These are phyloP conservation scores for Oreochromis mossambicus DNA, from an alignment of 2,797 vertebrate genomes.

Conservation along the genomic window DNA sequence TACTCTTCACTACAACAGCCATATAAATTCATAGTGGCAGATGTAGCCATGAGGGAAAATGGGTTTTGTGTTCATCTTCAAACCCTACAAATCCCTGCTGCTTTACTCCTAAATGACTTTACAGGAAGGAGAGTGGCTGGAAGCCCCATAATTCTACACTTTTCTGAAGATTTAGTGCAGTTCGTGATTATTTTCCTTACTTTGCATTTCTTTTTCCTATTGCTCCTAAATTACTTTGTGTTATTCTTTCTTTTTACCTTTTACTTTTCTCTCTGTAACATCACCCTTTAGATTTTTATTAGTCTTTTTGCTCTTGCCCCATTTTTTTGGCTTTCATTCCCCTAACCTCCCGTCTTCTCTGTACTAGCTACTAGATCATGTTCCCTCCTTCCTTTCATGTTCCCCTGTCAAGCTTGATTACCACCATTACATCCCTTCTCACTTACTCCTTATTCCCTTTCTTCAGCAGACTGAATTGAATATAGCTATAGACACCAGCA, in stretches of 20 bases:
- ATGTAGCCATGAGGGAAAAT: constrained; percentile 66
- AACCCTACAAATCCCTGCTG: constrained; percentile 62
- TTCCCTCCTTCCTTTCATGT: constrained; percentile 25
- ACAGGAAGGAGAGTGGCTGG: constrained; percentile 34
- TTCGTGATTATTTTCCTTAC: constrained; percentile 11
- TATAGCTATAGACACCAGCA: constrained; percentile 9
- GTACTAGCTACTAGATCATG: not conserved
- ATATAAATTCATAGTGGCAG: constrained; percentile 61
- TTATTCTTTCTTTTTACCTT: constrained; percentile 3
- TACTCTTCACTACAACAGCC: constrained; percentile 45
- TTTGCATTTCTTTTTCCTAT: not conserved
- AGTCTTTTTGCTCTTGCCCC: not conserved
- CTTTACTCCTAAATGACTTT: constrained; percentile 60
- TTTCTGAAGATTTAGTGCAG: constrained; percentile 22
- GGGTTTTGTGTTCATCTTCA: constrained; percentile 65
- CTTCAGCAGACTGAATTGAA: constrained; percentile 10
- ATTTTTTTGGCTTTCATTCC: not conserved
- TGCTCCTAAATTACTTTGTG: not conserved
- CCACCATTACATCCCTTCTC: not conserved
- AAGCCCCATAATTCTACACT: constrained; percentile 40
- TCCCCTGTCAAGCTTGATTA: not conserved
- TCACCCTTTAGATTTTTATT: not conserved
- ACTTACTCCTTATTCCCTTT: not conserved
- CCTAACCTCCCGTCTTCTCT: not conserved
- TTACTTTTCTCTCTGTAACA: not conserved